Base-by-base conservation (phyloP, 2,888 invertebrate species). In the Lampropteryx suffumata region DNA sequence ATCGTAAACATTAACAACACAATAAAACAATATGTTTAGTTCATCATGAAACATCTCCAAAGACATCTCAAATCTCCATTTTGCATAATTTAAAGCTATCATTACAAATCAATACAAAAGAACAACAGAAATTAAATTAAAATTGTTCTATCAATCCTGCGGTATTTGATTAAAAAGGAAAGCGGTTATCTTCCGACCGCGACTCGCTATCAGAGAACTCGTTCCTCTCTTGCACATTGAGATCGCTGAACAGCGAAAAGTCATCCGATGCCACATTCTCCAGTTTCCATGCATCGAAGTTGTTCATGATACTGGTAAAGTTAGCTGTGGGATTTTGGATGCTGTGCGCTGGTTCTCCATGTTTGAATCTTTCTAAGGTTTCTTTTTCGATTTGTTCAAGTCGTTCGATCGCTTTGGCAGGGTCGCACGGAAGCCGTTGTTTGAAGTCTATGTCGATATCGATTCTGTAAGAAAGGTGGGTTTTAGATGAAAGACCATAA, bases 301-400 rank as follows among this genome's bases (percentile, higher is more conserved):
- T 73, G 33, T 50, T 68, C 55, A 70, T 65, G 6, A 64, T 57
- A 5, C 62, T 61, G 39, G 61, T 51, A 26, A 55, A 54, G 42
- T 64, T 63, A 6, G 48, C 33, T 6, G 57, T 55, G 9, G 21
- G 27, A 24, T 26, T 26, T 5, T 7, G 36, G 17, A 13, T 3
- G 32, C 28, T 33, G 14, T 32, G 26, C 9, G 36, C 27, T 32
- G 51, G 8, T 3, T 36, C 27, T 28, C 69, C 74, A 13, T 67
- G 61, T 45, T 73, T 73, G 5, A 79, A 62, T n/a, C 89, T 71
- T 29, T 81, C 78, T 34, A 59, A 69, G 0, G 89, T 90, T 59
- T 88, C 89, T 27, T 65, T 81, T 59, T 90, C 89, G 34, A 90
- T 90, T 63, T 71, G 73, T 48, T 90, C 89, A 32, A 90, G 66